phyloP scores from a whole-genome alignment of 2,888 invertebrate species.

The Clanis bilineata region DNA sequence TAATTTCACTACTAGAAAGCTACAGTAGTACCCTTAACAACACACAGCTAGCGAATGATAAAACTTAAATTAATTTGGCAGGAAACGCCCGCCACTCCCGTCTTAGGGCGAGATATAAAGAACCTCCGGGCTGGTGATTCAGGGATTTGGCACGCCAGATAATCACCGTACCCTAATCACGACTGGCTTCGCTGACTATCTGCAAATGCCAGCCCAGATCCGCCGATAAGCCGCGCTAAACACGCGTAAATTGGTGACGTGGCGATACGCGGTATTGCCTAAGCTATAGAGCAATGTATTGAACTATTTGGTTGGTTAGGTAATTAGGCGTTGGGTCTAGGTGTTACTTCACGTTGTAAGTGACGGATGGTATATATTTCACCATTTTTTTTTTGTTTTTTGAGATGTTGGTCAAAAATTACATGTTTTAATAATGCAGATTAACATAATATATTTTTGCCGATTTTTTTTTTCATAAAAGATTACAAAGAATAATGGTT shows the following conservation, averaged over 20 bases:
- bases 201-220: constrained; percentile 10
- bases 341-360: neutral
- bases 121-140: constrained; percentile 36
- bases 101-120: constrained; percentile 30
- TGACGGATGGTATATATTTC: no score
- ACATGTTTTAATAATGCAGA: no score
- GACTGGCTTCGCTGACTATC: constrained; percentile 13
- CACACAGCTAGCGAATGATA: no score
- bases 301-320: neutral
- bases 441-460: no score
- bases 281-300: neutral
- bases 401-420: no score
- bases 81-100: neutral
- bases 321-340: neutral
- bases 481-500: no score
- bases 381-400: no score
- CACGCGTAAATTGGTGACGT: constrained; percentile 5
- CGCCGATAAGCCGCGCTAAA: constrained; percentile 2
- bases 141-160: constrained; percentile 32
- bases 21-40: no score
- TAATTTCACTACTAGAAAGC: no score
- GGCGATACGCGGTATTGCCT: neutral
- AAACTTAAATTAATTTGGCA: neutral
- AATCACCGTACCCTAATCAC: constrained; percentile 34
- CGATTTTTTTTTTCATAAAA: no score